phyloP scores from a whole-genome alignment of 2,888 invertebrate species.

The Spicauda simplicius region DNA sequence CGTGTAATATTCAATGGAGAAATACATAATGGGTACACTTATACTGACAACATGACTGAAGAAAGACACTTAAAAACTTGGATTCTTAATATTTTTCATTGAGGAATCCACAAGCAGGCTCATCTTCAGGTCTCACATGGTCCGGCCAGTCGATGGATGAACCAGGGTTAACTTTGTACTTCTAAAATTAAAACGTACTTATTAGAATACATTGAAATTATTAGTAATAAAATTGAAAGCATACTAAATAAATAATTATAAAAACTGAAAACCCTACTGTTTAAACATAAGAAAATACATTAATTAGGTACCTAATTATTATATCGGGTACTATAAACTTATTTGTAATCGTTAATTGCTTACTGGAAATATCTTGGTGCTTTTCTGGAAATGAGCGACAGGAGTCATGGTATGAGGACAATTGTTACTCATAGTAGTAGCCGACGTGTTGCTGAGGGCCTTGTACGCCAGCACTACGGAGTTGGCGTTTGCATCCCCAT shows the following conservation, averaged over 20 bases:
- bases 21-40: too few species aligned
- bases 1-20: too few species aligned
- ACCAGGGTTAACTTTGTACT: conserved; percentile 89
- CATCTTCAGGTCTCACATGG: conserved; percentile 93
- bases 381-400: conserved; percentile 92
- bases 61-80: too few species aligned
- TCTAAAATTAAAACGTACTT: conserved; percentile 72
- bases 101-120: conserved; percentile 97
- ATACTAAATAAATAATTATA: too few species aligned
- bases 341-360: conserved; percentile 58
- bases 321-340: too few species aligned
- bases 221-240: too few species aligned
- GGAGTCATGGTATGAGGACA: conserved; percentile 92
- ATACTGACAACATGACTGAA: too few species aligned
- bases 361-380: conserved; percentile 89
- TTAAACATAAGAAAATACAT: too few species aligned
- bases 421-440: conserved; percentile 60
- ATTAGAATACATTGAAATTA: too few species aligned
- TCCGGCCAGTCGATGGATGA: conserved; percentile 93
- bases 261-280: too few species aligned
- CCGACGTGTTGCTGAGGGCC: conserved; percentile 60
- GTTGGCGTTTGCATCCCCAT: conserved; percentile 98
- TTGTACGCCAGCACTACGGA: conserved; percentile 95
- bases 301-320: too few species aligned
- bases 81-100: conserved; percentile 89